Conservation (phyloP, 2,888 invertebrate species). For the Nudaria mundana region DNA sequence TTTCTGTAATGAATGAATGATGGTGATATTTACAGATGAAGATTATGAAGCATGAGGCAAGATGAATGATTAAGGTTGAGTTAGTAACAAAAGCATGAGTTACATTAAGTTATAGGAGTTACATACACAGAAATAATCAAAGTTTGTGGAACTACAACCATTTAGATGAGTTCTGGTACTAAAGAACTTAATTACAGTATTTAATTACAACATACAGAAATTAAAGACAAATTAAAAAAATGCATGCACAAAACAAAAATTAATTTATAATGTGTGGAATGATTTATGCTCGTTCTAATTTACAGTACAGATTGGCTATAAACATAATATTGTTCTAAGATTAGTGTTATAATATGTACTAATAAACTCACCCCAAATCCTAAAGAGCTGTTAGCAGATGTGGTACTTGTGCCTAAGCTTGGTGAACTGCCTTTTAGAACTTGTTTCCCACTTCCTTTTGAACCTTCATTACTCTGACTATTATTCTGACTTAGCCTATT, state of each 20-base stretch:
- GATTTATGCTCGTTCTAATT: too few species aligned
- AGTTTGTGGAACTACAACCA: too few species aligned
- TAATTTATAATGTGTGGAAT: too few species aligned
- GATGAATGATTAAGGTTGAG: not conserved
- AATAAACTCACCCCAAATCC: slow-evolving; percentile 69
- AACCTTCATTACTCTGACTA: slow-evolving; percentile 63
- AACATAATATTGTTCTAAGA: too few species aligned
- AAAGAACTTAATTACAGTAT: too few species aligned
- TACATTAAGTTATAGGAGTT: too few species aligned
- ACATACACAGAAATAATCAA: too few species aligned
- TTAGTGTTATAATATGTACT: not conserved
- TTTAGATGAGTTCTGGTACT: too few species aligned
- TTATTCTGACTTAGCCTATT: slow-evolving; percentile 71
- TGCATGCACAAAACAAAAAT: too few species aligned
- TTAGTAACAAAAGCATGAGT: not conserved
- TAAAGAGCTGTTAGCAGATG: slow-evolving; percentile 59
- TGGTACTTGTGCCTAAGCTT: slow-evolving; percentile 60
- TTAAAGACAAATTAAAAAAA: too few species aligned
- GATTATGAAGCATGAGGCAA: slow-evolving; percentile 28
- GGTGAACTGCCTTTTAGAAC: slow-evolving; percentile 66
- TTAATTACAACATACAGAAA: too few species aligned
- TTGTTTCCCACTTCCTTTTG: slow-evolving; percentile 56
- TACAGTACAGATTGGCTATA: too few species aligned
- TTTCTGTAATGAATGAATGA: slow-evolving; percentile 84
- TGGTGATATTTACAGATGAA: slow-evolving; percentile 73